phyloP scores from a whole-genome alignment of 2,797 vertebrate species.

The Scleropages formosus region DNA sequence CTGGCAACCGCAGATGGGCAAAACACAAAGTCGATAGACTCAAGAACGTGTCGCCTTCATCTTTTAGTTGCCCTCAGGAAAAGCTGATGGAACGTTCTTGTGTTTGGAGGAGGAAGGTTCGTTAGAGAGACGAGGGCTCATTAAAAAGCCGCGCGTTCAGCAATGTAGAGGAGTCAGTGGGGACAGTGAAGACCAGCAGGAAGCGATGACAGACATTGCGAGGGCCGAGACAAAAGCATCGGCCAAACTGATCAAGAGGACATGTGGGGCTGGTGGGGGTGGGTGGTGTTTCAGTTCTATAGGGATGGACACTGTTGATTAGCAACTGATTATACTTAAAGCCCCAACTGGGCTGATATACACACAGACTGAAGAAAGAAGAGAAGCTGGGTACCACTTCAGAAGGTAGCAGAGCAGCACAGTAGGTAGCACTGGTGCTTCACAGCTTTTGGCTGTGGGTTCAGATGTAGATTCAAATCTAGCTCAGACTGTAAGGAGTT shows the following conservation, averaged over 20 bases:
- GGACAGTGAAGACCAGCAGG: background rate
- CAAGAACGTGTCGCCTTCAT: background rate
- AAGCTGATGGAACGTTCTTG: slow-evolving; percentile 4
- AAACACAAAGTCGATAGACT: background rate
- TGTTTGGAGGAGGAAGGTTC: background rate
- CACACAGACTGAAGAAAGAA: no score
- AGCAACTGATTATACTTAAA: no score
- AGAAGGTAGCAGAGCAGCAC: no score
- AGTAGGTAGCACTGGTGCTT: no score
- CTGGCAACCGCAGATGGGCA: background rate
- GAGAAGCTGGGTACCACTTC: no score
- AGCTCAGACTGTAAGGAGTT: no score
- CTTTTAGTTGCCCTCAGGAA: background rate
- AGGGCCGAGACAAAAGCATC: background rate
- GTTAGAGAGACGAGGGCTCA: background rate
- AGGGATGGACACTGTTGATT: no score
- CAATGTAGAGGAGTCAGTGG: slow-evolving; percentile 13
- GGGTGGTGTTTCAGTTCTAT: no score
- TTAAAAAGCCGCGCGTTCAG: background rate
- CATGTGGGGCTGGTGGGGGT: background rate
- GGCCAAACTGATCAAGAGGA: slow-evolving; percentile 5
- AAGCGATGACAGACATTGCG: background rate
- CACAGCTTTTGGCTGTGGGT: no score
- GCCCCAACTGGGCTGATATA: no score
- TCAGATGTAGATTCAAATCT: no score